Evolutionary conservation across 2,113 vertebrate genomes (phyloP).

Genomic region (Sarotherodon lohbergeri): DNA sequence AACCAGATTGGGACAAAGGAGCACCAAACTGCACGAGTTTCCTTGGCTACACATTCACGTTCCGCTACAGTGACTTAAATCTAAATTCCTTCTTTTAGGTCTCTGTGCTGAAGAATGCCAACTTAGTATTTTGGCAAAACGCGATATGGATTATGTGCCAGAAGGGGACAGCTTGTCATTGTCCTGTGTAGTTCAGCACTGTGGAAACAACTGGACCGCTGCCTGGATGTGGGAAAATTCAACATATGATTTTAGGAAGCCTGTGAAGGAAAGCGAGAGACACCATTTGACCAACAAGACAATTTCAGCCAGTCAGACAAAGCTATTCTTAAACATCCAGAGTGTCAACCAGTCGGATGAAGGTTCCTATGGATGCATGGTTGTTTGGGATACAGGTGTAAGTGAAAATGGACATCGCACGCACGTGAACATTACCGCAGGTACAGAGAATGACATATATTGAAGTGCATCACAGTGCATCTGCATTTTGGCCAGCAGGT

Average conservation of each 20-base stretch:
- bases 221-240: constrained; percentile 31
- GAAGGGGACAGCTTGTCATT: constrained; percentile 39
- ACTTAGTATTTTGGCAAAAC: background rate
- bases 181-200: constrained; percentile 59
- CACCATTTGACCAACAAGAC: background rate
- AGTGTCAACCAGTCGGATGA: constrained; percentile 27
- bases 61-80: background rate
- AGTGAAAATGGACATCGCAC: constrained; percentile 36
- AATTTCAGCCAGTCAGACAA: background rate
- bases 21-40: background rate
- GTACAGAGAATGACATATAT: background rate
- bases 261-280: background rate
- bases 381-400: background rate
- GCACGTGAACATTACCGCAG: constrained; percentile 55
- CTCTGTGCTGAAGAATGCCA: constrained; percentile 9
- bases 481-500: background rate
- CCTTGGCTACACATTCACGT: background rate
- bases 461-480: background rate
- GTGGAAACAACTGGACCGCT: constrained; percentile 40
- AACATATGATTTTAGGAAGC: background rate
- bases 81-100: constrained; percentile 3
- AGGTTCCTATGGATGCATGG: constrained; percentile 43
- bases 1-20: background rate
- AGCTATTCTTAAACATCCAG: constrained; percentile 14
- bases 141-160: background rate